Percentiles rank a stretch among this genome's conserved stretches.
Evolutionary conservation across 1,140 invertebrate species (phyloP).

Genomic region (Yoshiicerus persimilis): DNA sequence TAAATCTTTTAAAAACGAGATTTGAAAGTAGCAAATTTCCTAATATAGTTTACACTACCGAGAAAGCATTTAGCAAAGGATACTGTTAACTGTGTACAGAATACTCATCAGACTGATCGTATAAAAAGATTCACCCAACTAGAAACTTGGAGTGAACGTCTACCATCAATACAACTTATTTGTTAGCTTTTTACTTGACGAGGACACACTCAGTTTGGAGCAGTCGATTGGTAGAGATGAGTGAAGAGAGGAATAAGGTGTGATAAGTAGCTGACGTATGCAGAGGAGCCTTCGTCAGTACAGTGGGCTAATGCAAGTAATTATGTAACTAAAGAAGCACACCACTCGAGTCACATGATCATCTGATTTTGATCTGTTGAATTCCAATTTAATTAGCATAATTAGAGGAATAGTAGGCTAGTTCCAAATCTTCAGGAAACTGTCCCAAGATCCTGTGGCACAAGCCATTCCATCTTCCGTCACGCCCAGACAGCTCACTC

Average conservation of each 20-base stretch:
- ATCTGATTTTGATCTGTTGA: conserved; percentile 11
- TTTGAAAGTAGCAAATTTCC: not conserved
- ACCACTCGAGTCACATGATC: conserved; percentile 6
- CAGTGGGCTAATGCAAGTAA: not conserved
- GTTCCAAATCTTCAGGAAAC: conserved; percentile 97
- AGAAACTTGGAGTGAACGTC: not conserved
- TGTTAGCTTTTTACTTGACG: not conserved
- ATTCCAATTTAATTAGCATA: conserved; percentile 24
- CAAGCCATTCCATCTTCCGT: conserved; percentile 98
- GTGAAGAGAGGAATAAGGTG: conserved; percentile 16
- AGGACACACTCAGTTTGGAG: conserved; percentile 1
- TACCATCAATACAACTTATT: not conserved
- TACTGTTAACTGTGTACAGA: not conserved
- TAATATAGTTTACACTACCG: not conserved
- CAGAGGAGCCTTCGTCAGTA: not conserved
- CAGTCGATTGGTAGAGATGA: conserved; percentile 21
- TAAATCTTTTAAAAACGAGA: not conserved
- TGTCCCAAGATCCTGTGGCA: conserved; percentile 96
- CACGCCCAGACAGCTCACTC: conserved; percentile 92
- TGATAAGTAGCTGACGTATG: not conserved
- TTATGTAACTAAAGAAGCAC: conserved; percentile 4
- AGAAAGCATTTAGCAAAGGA: not conserved
- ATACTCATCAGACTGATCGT: conserved; percentile 3
- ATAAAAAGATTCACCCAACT: conserved; percentile 23
- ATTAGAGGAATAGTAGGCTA: conserved; percentile 59